Conservation (phyloP, 2,113 vertebrate species). For the Rhinolophus ferrumequinum region DNA sequence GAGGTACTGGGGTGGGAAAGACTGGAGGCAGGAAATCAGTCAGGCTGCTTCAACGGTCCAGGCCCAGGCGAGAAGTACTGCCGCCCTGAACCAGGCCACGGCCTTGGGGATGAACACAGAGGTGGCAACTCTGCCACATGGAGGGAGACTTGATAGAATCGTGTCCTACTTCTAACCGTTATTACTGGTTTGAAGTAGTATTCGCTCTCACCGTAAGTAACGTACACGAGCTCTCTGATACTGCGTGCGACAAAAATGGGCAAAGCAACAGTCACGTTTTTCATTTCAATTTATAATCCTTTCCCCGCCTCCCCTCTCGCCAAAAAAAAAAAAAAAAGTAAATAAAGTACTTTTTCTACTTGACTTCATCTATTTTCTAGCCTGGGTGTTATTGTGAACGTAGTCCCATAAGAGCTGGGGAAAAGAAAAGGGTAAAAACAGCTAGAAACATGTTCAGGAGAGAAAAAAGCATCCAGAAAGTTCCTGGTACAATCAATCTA, state of each 20-base stretch:
- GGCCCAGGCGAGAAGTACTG: accelerated
- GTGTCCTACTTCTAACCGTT: not conserved
- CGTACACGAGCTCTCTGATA: not conserved
- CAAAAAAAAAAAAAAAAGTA: not conserved
- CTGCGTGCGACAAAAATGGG: not conserved
- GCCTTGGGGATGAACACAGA: not conserved
- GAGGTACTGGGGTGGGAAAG: not conserved
- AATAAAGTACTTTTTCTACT: not conserved
- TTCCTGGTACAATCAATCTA: not conserved
- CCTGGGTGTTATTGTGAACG: not conserved
- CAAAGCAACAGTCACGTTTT: not conserved
- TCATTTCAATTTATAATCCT: not conserved
- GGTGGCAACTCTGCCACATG: not conserved
- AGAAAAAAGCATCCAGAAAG: not conserved
- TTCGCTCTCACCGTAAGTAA: not conserved
- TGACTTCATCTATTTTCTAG: not conserved
- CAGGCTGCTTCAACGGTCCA: not conserved
- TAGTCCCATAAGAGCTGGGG: not conserved
- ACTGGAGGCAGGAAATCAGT: not conserved
- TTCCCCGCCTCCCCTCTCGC: not conserved
- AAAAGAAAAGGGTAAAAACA: not conserved
- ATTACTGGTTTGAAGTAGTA: not conserved
- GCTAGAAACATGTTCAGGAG: not conserved
- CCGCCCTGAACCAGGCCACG: not conserved
- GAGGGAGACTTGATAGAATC: not conserved